A percentile compares a stretch with the other conserved stretches of the same genome.
Conservation (phyloP, 2,113 vertebrate species). For the Struthio camelus region DNA sequence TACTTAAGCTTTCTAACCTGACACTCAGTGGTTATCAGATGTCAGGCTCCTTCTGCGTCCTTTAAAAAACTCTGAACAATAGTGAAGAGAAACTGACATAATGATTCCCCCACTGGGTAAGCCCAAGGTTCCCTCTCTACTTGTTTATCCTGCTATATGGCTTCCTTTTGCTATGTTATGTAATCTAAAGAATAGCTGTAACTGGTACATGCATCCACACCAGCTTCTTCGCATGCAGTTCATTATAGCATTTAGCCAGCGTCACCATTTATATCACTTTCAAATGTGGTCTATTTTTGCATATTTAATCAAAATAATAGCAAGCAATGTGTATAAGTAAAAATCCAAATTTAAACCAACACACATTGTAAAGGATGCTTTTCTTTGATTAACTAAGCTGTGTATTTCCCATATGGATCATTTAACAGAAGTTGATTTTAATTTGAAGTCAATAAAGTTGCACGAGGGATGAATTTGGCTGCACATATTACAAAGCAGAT, state of each 20-base stretch:
- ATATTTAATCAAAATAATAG: background rate
- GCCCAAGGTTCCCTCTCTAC: background rate
- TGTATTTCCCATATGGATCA: background rate
- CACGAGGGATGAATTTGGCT: background rate
- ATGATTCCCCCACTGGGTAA: background rate
- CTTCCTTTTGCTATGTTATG: fast-evolving
- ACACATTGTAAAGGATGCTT: background rate
- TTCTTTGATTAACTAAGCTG: background rate
- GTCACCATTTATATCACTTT: background rate
- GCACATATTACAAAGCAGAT: background rate
- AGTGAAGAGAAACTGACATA: background rate
- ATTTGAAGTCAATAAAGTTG: background rate
- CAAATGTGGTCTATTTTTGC: background rate
- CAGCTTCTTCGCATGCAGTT: background rate
- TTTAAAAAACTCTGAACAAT: background rate
- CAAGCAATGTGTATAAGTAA: background rate
- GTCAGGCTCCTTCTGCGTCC: background rate
- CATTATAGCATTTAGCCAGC: background rate
- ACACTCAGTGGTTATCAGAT: background rate
- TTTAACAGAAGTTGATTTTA: conserved; percentile 6
- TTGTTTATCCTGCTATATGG: background rate
- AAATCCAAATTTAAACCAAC: background rate
- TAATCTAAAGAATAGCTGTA: background rate
- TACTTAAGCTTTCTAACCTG: background rate
- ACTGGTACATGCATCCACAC: background rate